A percentile compares a stretch with the other conserved stretches of the same genome.
Conservation (phyloP, 2,797 vertebrate species). For the Galaxias olidus region DNA sequence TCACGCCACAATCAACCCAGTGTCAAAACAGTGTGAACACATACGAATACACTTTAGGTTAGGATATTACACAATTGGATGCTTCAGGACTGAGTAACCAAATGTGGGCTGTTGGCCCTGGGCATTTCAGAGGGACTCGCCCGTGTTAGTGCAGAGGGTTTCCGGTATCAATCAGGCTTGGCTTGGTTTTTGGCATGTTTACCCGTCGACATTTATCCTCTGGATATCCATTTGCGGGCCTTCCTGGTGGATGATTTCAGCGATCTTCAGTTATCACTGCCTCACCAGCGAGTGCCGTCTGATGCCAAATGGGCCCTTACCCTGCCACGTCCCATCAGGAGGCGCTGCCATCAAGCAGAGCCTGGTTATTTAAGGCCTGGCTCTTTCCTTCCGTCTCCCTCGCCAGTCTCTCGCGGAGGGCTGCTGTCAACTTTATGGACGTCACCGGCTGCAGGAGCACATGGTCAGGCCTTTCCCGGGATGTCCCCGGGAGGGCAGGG, state of each 20-base stretch:
- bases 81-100: background rate
- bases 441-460: constrained; percentile 25
- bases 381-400: constrained; percentile 15
- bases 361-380: constrained; percentile 44
- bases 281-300: constrained; percentile 34
- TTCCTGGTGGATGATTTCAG: constrained; percentile 42
- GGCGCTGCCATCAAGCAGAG: constrained; percentile 16
- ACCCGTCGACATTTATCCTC: constrained; percentile 36
- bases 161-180: constrained; percentile 28
- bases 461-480: background rate
- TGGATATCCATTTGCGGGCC: constrained; percentile 42
- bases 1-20: constrained; percentile 1
- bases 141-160: constrained; percentile 19
- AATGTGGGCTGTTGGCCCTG: constrained; percentile 10
- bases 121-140: constrained; percentile 22
- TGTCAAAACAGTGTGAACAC: constrained; percentile 5
- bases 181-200: constrained; percentile 19
- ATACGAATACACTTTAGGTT: no score
- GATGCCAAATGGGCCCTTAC: constrained; percentile 38
- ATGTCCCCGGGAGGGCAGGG: constrained; percentile 18
- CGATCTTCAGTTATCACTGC: constrained; percentile 44
- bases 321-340: constrained; percentile 32
- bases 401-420: constrained; percentile 18
- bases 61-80: background rate
- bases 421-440: constrained; percentile 44